Evolutionary conservation across 2,888 invertebrate species (phyloP).

Genomic region (Bimastos eiseni): DNA sequence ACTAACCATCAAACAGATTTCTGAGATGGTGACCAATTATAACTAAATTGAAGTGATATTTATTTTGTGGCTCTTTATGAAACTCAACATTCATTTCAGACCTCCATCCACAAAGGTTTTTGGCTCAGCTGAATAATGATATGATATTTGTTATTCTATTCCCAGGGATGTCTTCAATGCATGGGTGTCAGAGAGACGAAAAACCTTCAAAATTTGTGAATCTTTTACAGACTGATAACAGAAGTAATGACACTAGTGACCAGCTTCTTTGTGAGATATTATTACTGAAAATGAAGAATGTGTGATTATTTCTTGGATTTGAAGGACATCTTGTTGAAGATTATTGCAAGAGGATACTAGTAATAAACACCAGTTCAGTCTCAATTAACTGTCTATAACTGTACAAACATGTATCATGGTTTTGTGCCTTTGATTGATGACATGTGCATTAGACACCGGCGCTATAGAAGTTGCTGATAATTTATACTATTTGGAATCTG

Average conservation of each 20-base stretch:
- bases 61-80: no score
- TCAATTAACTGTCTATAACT: not conserved
- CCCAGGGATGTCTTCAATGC: slow-evolving; percentile 85
- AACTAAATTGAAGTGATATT: no score
- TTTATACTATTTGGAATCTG: no score
- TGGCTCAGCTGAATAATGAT: not conserved
- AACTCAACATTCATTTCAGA: no score
- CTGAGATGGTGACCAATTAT: no score
- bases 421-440: no score
- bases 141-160: slow-evolving; percentile 34
- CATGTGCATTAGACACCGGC: no score
- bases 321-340: not conserved
- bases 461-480: no score
- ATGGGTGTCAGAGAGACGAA: slow-evolving; percentile 78
- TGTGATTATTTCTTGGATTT: not conserved
- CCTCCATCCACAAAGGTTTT: not conserved
- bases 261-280: not conserved
- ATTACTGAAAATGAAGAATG: not conserved
- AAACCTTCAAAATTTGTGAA: not conserved
- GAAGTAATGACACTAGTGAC: not conserved
- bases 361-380: not conserved
- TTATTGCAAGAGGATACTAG: not conserved
- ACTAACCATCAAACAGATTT: no score
- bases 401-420: not conserved
- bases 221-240: not conserved